Evolutionary conservation across 1,140 invertebrate species (phyloP).

Genomic region (Nomia melanderi): DNA sequence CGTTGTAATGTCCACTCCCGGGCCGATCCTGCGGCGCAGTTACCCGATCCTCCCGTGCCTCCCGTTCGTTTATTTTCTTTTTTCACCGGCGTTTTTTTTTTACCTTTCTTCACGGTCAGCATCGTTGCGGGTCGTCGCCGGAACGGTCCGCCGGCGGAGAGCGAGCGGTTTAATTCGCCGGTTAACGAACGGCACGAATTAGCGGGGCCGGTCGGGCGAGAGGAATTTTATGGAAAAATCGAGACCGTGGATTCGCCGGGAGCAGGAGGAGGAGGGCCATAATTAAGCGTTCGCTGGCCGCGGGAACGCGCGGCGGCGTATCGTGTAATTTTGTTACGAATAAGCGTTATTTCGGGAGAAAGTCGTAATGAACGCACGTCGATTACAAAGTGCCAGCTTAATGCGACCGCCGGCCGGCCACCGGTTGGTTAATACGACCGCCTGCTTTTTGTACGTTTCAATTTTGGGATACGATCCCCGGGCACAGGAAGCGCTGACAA

Average conservation of each 20-base stretch:
- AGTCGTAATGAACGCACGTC: not conserved
- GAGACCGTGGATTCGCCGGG: too few species aligned
- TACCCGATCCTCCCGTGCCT: not conserved
- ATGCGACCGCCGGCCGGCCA: not conserved
- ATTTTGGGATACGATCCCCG: constrained; percentile 19
- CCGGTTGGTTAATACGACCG: not conserved
- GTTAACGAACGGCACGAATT: constrained; percentile 26
- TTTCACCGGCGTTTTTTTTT: too few species aligned
- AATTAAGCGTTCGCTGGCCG: constrained; percentile 21
- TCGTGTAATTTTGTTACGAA: constrained; percentile 20
- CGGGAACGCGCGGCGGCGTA: not conserved
- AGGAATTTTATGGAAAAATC: constrained; percentile 23
- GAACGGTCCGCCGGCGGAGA: not conserved
- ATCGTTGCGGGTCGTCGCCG: not conserved
- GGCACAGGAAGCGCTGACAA: not conserved
- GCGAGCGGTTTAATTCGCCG: constrained; percentile 8
- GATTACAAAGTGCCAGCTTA: constrained; percentile 31
- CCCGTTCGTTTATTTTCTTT: too few species aligned
- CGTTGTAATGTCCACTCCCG: not conserved
- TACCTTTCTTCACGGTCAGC: too few species aligned
- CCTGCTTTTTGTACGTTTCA: constrained; percentile 12
- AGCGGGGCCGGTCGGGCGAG: not conserved
- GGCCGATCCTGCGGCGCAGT: not conserved
- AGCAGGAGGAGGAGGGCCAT: too few species aligned
- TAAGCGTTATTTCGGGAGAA: constrained; percentile 9